Evolutionary conservation across 2,888 invertebrate species (phyloP), one percentile per base, ranked within the genome.

Genomic region (Germaria angustata): DNA sequence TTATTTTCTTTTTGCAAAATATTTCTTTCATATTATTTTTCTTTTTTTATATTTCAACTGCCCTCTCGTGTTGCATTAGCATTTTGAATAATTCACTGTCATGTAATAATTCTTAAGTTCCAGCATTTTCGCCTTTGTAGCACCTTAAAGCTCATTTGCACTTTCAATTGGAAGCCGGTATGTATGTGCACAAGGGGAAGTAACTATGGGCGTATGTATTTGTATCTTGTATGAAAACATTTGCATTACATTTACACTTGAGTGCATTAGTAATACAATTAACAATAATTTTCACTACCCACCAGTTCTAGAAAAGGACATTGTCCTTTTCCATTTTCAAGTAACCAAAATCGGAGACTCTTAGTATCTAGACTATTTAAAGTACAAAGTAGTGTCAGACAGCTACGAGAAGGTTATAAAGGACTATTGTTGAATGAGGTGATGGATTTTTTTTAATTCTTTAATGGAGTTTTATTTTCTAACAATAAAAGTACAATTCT

Each of bases 91-190:
- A 61, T 39, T 49, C 39, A 32, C n/a, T 17, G 49, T 7, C 49
- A 39, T 17, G 9, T 11, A 8, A 28, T 36, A 46, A 32, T 61
- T 51, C 11, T 39, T 20, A n/a, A 39, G 28, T 7, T 46, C 11
- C 71, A 49, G 83, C 77, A 84, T 84, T 83, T 81, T 85, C 51
- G 71, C 69, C 80, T 81, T 65, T 57, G 41, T 5, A 61, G 55
- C 28, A 39, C 39, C 57, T 76, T 28, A 41, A 32, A 32, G 51
- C 73, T 63, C 41, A 63, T 63, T 63, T 63, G 41, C 41, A 53
- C 73, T 53, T 73, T 53, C 63, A 53, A 53, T 63, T 76, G 46
- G 17, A 76, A 36, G 28, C 6, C 3, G 6, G 6, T 28, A 28
- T 28, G 28, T 28, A 28, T 6, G 28, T 28, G 28, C 6, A 6